phyloP scores from a whole-genome alignment of 2,888 invertebrate genomes.

The Thereva nobilitata region DNA sequence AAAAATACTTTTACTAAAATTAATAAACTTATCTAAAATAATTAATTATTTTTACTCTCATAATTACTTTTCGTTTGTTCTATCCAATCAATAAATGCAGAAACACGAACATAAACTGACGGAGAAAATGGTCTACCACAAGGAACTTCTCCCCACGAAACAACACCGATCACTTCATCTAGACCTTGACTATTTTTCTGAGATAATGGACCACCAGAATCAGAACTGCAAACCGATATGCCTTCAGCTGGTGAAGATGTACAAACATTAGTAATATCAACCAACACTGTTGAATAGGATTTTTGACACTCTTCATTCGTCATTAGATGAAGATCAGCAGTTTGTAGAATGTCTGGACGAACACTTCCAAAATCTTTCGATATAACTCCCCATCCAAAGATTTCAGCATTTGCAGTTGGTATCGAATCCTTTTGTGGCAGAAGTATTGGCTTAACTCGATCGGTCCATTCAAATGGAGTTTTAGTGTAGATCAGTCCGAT shows the following conservation, averaged over 20 bases:
- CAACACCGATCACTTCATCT: conserved; percentile 50
- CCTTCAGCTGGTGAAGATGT: conserved; percentile 10
- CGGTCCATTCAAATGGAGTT: conserved; percentile 19
- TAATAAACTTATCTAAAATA: too few species aligned
- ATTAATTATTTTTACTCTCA: background rate
- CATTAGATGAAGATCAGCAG: conserved; percentile 33
- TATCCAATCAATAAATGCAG: conserved; percentile 50
- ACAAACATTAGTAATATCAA: conserved; percentile 34
- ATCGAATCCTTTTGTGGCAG: conserved; percentile 14
- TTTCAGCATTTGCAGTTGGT: background rate
- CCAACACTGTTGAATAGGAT: background rate
- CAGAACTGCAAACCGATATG: conserved; percentile 22
- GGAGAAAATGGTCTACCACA: conserved; percentile 48
- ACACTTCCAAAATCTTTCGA: background rate
- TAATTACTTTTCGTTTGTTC: conserved; percentile 14
- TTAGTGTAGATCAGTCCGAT: conserved; percentile 30
- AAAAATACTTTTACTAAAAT: too few species aligned
- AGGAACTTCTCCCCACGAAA: conserved; percentile 54
- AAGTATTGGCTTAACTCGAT: conserved; percentile 26
- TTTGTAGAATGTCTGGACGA: conserved; percentile 32
- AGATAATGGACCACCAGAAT: conserved; percentile 35
- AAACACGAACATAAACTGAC: conserved; percentile 51
- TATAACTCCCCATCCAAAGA: conserved; percentile 35
- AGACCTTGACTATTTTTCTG: conserved; percentile 1
- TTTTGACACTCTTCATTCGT: conserved; percentile 13